Conservation (phyloP, 2,797 vertebrate genomes). For the Scomberomorus guttatus region DNA sequence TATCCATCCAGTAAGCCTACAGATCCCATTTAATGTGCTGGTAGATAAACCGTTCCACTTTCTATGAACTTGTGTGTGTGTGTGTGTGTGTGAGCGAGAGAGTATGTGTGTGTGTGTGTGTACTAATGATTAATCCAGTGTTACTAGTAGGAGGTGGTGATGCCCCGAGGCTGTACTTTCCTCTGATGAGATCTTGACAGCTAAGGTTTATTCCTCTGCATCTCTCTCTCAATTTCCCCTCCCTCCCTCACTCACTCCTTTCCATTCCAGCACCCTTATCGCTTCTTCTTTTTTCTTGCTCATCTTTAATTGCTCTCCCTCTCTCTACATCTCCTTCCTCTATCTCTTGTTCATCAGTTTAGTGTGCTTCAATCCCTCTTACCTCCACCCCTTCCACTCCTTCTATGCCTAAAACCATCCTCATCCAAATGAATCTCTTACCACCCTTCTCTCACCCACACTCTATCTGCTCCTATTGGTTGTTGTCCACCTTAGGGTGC, state of each 20-base stretch:
- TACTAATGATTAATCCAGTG: slow-evolving; percentile 68
- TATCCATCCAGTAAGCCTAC: slow-evolving; percentile 48
- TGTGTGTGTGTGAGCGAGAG: neutral
- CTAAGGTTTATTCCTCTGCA: slow-evolving; percentile 69
- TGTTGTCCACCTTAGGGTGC: slow-evolving; percentile 40
- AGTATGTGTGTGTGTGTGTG: neutral
- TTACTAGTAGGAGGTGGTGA: slow-evolving; percentile 72
- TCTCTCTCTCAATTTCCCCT: slow-evolving; percentile 44
- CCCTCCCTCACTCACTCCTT: slow-evolving; percentile 12
- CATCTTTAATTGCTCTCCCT: slow-evolving; percentile 57
- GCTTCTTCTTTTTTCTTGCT: slow-evolving; percentile 26
- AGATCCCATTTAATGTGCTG: slow-evolving; percentile 59
- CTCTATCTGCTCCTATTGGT: slow-evolving; percentile 26
- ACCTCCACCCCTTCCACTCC: slow-evolving; percentile 11
- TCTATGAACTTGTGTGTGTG: slow-evolving; percentile 8
- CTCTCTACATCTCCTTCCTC: neutral
- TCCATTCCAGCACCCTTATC: slow-evolving; percentile 28
- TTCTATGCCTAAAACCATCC: neutral
- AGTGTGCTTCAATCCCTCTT: slow-evolving; percentile 22
- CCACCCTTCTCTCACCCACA: slow-evolving; percentile 20
- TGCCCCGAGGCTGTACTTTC: slow-evolving; percentile 72
- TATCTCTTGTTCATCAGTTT: slow-evolving; percentile 45
- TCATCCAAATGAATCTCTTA: slow-evolving; percentile 33
- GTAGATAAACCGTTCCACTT: slow-evolving; percentile 55
- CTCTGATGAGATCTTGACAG: slow-evolving; percentile 81